Base-by-base conservation (phyloP, 2,888 invertebrate species). In the Cataglyphis albicans region DNA sequence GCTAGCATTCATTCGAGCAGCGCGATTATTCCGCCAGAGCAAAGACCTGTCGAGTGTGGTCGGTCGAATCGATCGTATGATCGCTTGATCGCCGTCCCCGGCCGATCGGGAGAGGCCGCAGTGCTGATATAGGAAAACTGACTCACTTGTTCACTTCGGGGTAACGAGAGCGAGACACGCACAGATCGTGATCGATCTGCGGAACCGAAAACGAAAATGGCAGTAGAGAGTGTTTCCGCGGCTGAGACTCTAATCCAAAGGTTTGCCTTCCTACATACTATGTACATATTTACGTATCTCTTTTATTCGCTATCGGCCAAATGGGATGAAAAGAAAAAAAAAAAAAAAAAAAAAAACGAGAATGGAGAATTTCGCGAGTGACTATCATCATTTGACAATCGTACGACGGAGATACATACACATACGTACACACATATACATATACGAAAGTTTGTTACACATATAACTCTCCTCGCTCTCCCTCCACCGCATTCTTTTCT, bases 221-320 rank as follows among this genome's bases (percentile, higher is more conserved):
- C 94, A 92, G 93, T 94, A 92, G 94, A 94, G 92, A 94, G 94
- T 94, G 94, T 94, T 92, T 92, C 92, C 93, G 93, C 92, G 94
- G 93, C 94, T 88, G 94, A 94, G 92, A 94, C 93, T 93, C 93
- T 93, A 91, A 94, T 94, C 84, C 94, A 94, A 94, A 94, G 94
- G 94, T 94, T 94, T 94, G 94, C 93, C 92, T 92, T 92, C 90
- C 89, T 78, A 78, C 38, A 89, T 90, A 52, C 48, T 52, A 52
- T 52, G 48, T 65, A 57, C 93, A 81, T 63, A 86, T 81, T 81
- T 85, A 85, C 81, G 52, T 64, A 55, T 73, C 18, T 6, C 21
- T 32, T 35, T 61, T 44, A 35, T 32, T 48, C 63, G 4, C 18
- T 48, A 21, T 5, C 52, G 38, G 38, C 29, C 44, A 21, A 21